Base-by-base conservation (phyloP, 2,797 vertebrate species). In the Cottoperca gobio region DNA sequence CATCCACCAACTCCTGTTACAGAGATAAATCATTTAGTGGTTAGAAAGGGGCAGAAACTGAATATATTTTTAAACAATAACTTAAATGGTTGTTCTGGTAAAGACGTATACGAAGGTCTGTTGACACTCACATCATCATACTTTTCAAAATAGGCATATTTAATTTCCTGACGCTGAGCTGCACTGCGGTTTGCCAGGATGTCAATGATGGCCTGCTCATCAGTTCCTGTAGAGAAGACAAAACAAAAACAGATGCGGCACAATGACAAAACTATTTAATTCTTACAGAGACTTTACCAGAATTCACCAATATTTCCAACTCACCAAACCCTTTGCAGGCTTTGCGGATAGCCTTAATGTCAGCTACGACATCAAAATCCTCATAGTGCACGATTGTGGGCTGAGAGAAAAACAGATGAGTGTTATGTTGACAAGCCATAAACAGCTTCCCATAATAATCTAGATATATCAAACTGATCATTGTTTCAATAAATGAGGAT, bases 341-440 rank as follows among this genome's bases (percentile, higher is more conserved):
- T 89, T 95, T 96, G 28, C 94, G 94, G 69, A 96, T 95, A 53
- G 88, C 94, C 90, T 96, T 96, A 73, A 96, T 92, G 83, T 96
- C 95, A 6, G 93, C 93, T 0, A 94, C 16, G 2, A 93, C 94
- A 49, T 96, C 92, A 39, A 96, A 96, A 5, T 92, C 94, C 11
- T 94, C 93, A 19, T 89, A 94, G 62, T 91, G 94, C n/a, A 93
- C 57, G 42, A 95, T 46, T 0, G 95, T 95, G 39, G 95, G 94
- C 95, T 96, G 54, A 60, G 46, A 39, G 49, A 10, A 73, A 8
- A 61, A 46, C 67, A 49, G 0, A 16, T 24, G 8, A 26, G 8
- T 35, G 54, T 66, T 73, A 46, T 37, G 55, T 43, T 45, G 17
- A 49, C 6, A 33, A 33, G 0, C 8, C 23, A 16, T 48, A 72